Percentiles rank a stretch among this genome's conserved stretches.
Evolutionary conservation across 2,888 invertebrate genomes (phyloP).

Genomic region (Coleophora flavipennella): DNA sequence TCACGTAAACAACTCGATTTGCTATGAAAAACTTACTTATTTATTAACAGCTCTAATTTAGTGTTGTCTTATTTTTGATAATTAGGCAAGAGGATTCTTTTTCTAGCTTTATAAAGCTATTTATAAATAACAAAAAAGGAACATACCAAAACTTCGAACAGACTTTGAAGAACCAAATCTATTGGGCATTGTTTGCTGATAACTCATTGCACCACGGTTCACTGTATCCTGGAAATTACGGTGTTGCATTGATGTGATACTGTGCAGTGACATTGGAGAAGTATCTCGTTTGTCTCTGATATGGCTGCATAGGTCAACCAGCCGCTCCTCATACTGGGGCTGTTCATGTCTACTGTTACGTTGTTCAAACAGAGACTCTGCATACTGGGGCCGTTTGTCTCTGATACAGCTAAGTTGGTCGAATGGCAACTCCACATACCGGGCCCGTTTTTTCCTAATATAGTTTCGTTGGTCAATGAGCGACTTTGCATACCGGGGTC

Average conservation of each 20-base stretch:
- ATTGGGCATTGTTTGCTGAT: conserved; percentile 34
- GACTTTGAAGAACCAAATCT: conserved; percentile 49
- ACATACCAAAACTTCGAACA: conserved; percentile 41
- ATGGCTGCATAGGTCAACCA: conserved; percentile 32
- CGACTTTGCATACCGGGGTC: conserved; percentile 25
- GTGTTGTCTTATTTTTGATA: too few species aligned
- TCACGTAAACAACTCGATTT: too few species aligned
- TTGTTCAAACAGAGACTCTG: too few species aligned
- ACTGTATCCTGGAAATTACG: conserved; percentile 26
- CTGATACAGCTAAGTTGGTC: too few species aligned
- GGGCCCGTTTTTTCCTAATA: too few species aligned
- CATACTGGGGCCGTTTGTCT: too few species aligned
- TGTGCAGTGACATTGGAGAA: conserved; percentile 38
- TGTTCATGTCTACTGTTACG: conserved; percentile 23
- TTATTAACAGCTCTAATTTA: too few species aligned
- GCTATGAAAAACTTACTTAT: too few species aligned
- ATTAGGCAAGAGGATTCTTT: too few species aligned
- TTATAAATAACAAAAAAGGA: neutral
- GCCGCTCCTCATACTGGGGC: conserved; percentile 25
- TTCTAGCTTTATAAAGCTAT: too few species aligned
- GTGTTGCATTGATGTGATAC: conserved; percentile 22
- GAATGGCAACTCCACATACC: too few species aligned
- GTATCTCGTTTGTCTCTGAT: conserved; percentile 34
- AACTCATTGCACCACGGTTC: conserved; percentile 25
- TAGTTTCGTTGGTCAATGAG: too few species aligned